Base-by-base conservation (phyloP, 2,888 invertebrate species). In the Pogonocherus hispidulus region DNA sequence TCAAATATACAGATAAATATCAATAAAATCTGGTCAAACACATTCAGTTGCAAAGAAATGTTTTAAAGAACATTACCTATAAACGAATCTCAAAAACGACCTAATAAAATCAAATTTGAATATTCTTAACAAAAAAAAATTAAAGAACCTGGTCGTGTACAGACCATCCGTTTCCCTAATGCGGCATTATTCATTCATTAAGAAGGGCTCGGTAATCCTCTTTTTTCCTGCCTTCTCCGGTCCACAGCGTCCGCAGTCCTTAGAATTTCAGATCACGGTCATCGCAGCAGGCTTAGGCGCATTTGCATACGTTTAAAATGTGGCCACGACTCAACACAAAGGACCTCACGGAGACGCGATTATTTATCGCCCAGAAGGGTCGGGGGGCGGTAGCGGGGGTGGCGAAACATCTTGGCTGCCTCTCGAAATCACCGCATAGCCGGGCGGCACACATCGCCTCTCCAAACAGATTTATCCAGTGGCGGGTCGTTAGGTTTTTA, bases 261-360 rank as follows among this genome's bases (percentile, higher is more conserved):
- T 83, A 80, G 78, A 82, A 79, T 83, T 84, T 83, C 84, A 76
- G 81, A 83, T 84, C 84, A 84, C 84, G 84, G 84, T 83, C 83
- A 83, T 78, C 82, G 76, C 79, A 81, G 79, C 78, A 81, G 82
- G 82, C 80, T 82, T 82, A 79, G 74, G 73, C 74, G 76, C 81
- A 86, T 86, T 86, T 85, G 84, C 86, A 86, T 86, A 84, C 80
- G 84, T 84, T 85, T 84, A 84, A 84, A 84, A 84, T 84, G 85
- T 84, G 84, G 82, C 82, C 84, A 81, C 82, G 80, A 80, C 78
- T 74, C 80, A 78, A 78, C 83, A 85, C 83, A 84, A 84, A 85
- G 82, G 82, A 82, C 79, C 78, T 80, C 84, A 84, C 84, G 84
- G 81, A 83, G 78, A 74, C 78, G 80, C 83, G 82, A 85, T 84